These are phyloP conservation scores for Poecilia picta DNA, from an alignment of 2,797 vertebrate genomes.

Conservation along the genomic window DNA sequence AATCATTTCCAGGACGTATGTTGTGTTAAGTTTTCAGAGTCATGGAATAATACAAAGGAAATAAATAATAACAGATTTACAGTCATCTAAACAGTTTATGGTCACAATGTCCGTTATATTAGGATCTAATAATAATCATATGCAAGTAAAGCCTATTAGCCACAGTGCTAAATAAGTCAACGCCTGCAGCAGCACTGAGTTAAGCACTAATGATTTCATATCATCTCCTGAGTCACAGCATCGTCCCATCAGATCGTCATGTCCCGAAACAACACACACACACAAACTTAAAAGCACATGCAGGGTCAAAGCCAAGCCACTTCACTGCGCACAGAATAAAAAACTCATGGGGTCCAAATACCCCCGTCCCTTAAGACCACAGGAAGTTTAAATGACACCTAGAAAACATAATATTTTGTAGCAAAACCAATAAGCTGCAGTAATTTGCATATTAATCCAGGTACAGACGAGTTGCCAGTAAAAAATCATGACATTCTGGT, in stretches of 20 bases:
- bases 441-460: neutral
- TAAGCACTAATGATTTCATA: slow-evolving; percentile 23
- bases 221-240: slow-evolving; percentile 12
- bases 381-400: neutral
- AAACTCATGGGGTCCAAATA: too few relatives aligned
- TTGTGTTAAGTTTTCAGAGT: neutral
- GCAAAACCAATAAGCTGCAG: neutral
- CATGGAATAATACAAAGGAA: neutral
- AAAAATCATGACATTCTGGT: neutral
- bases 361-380: too few relatives aligned
- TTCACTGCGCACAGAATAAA: too few relatives aligned
- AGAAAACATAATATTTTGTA: neutral
- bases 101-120: neutral
- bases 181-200: neutral
- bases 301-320: too few relatives aligned
- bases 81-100: neutral
- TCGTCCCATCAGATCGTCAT: neutral
- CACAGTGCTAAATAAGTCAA: slow-evolving; percentile 19
- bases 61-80: neutral
- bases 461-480: neutral
- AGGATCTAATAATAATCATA: slow-evolving; percentile 23
- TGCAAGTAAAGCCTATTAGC: slow-evolving; percentile 16
- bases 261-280: too few relatives aligned
- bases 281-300: too few relatives aligned
- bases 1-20: neutral